Base-by-base conservation (phyloP, 2,888 invertebrate genomes). In the Dichetophora obliterata region DNA sequence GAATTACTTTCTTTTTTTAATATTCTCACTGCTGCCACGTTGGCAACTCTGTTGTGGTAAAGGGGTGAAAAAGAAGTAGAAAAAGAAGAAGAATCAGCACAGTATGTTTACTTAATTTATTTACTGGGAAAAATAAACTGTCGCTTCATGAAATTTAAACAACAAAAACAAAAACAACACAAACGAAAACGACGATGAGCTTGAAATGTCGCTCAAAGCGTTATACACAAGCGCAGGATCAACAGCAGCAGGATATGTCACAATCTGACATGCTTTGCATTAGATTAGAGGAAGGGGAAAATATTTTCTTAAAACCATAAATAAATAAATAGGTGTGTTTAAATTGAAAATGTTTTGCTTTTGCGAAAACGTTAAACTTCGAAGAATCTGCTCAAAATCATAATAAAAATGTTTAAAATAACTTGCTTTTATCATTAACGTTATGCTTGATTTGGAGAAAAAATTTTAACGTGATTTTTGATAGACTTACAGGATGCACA, bases 111-210 rank as follows among this genome's bases (percentile, higher is more conserved):
- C 9, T 65, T 34, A 37, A 65, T 65, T 65, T 54, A 54, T 54
- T 19, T 54, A 54, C 22, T 54, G 54, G 31, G 22, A 68, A 22
- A 48, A 68, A 50, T 27, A 50, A 48, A 68, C 68, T 68, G 68
- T 68, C 68, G 50, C 50, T 50, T 16, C 50, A 50, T 16, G 68
- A 50, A 19, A 16, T n/a, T 34, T 6, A 2, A 19, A 14, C n/a
- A n/a, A n/a, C n/a, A n/a, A n/a, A n/a, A n/a, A n/a, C n/a, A 19
- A n/a, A 34, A 65, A 37, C 24, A 9, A 43, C 43, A 66, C 22
- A n/a, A 37, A 16, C 4, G 43, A 43, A 5, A 16, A 63, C 14
- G 16, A 27, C 22, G 59, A 57, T 24, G 19, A 59, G 59, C 8
- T 31, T 22, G 24, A 24, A 19, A 50, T 50, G 27, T 11, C 50